These are phyloP conservation scores for Patella ulyssiponensis DNA, from an alignment of 2,888 invertebrate genomes.

Conservation along the genomic window DNA sequence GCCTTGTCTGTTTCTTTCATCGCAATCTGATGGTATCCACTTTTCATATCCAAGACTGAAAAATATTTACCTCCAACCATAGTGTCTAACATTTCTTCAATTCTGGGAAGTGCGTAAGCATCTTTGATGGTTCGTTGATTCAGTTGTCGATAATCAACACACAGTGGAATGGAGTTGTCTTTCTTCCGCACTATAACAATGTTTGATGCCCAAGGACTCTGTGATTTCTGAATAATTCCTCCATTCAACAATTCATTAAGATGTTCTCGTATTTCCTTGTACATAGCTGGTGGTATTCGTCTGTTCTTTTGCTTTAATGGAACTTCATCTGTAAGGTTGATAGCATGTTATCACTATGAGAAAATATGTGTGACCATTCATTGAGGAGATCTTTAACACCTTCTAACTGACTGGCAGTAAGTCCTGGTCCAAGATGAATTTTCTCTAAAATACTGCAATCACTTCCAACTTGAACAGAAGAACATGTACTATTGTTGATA, in stretches of 20 bases:
- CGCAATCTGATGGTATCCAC: background rate
- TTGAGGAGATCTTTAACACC: background rate
- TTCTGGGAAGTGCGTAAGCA: too few species aligned
- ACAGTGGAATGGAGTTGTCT: background rate
- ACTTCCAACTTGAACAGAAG: too few species aligned
- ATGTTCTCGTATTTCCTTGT: too few species aligned
- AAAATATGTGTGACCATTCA: too few species aligned
- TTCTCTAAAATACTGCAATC: too few species aligned
- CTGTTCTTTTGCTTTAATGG: background rate
- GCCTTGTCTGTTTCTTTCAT: too few species aligned
- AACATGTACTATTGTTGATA: too few species aligned
- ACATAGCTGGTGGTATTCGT: background rate
- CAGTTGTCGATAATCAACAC: conserved; percentile 3
- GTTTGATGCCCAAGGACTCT: background rate
- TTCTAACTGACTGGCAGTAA: background rate
- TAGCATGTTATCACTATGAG: background rate
- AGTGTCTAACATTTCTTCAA: too few species aligned
- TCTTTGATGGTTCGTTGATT: background rate
- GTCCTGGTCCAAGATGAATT: too few species aligned
- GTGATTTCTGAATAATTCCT: conserved; percentile 1
- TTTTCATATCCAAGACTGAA: background rate
- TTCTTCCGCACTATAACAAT: background rate
- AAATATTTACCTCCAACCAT: too few species aligned
- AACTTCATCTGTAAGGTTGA: background rate
- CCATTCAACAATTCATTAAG: background rate